These are phyloP conservation scores for Lichenostomus cassidix DNA, from an alignment of 2,113 vertebrate genomes.

Conservation along the genomic window DNA sequence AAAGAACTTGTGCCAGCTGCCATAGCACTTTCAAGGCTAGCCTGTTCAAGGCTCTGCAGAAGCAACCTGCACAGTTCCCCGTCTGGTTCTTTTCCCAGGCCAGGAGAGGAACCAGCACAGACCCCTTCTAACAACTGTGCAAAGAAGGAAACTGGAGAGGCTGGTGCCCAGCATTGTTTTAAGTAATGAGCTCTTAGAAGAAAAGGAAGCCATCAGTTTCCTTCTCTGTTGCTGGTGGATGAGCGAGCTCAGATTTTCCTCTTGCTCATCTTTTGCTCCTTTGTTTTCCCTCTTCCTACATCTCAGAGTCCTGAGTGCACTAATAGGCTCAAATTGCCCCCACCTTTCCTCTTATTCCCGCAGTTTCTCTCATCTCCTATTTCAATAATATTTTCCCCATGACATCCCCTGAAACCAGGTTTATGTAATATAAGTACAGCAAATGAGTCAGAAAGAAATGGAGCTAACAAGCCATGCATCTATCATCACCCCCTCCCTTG, in stretches of 20 bases:
- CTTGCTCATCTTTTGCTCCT: background rate
- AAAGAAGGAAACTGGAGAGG: background rate
- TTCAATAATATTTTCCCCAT: slow-evolving; percentile 32
- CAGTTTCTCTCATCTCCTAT: background rate
- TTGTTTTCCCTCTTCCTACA: background rate
- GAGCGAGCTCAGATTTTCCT: background rate
- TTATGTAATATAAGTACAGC: slow-evolving; percentile 32
- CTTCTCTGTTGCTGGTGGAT: background rate
- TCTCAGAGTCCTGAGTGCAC: background rate
- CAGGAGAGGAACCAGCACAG: background rate
- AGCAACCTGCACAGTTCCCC: background rate
- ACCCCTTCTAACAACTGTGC: background rate
- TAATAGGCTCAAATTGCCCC: background rate
- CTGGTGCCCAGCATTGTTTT: background rate
- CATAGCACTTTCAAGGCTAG: background rate
- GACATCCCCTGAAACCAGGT: slow-evolving; percentile 10
- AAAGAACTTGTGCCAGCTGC: background rate
- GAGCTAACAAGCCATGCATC: slow-evolving; percentile 32
- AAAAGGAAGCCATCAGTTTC: background rate
- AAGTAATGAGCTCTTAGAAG: background rate
- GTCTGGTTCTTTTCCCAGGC: background rate
- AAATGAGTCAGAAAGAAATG: slow-evolving; percentile 44
- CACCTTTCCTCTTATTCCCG: background rate
- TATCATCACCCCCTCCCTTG: background rate
- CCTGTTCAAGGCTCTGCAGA: background rate